Percentiles rank a stretch among this genome's conserved stretches.
phyloP scores from a whole-genome alignment of 2,888 invertebrate genomes.

The Orthosia cruda region DNA sequence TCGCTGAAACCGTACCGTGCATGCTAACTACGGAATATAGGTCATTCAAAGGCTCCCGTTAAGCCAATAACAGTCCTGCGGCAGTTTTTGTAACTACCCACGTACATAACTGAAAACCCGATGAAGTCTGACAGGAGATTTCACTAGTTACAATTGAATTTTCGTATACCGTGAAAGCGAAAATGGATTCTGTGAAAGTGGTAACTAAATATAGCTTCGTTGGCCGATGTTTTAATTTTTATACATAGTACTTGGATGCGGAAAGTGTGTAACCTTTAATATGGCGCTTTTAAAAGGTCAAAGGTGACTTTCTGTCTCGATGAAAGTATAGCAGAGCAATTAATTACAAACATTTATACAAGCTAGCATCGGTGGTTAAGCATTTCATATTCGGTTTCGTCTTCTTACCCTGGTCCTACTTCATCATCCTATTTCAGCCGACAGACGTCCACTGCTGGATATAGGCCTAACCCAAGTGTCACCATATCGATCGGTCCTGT shows the following conservation, averaged over 20 bases:
- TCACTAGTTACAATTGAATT: background rate
- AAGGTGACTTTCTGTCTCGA: background rate
- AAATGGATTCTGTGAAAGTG: background rate
- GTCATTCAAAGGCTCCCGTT: conserved; percentile 17
- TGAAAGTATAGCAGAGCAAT: background rate
- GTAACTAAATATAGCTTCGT: background rate
- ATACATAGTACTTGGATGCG: background rate
- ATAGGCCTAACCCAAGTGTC: too few relatives aligned
- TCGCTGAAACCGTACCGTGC: conserved; percentile 11
- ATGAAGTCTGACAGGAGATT: conserved; percentile 2
- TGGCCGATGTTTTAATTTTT: background rate
- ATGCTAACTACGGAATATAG: conserved; percentile 29
- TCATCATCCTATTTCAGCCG: too few relatives aligned
- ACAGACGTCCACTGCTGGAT: too few relatives aligned
- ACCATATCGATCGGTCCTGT: too few relatives aligned
- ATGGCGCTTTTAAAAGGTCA: background rate
- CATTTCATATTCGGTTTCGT: background rate
- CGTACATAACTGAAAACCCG: background rate
- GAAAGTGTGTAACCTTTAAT: background rate
- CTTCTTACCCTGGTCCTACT: background rate
- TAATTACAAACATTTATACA: background rate
- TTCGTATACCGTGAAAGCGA: background rate
- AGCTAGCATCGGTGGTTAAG: background rate
- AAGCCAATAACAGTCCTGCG: background rate
- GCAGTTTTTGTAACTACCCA: background rate